Evolutionary conservation across 2,888 invertebrate genomes (phyloP), one percentile per base, ranked within the genome.

Genomic region (Meta bourneti): DNA sequence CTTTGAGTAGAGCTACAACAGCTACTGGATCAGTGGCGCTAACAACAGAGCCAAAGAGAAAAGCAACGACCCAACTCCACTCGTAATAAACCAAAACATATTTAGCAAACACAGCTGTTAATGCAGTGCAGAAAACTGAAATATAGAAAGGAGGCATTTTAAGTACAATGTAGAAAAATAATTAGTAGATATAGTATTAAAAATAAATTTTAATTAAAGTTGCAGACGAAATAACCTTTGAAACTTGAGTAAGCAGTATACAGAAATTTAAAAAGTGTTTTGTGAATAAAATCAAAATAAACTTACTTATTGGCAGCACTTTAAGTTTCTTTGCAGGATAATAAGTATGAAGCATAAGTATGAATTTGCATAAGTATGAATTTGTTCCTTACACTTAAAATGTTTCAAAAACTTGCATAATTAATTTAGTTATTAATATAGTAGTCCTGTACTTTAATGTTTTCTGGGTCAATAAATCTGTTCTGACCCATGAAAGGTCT

Each of bases 21-120:
- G 95, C 95, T 2, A 95, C 95, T 4, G 95, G 95, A 93, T 95
- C 95, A 0, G 95, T 95, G 16, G 95, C 95, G 93, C 95, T 95
- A 48, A 95, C 94, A 19, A 95, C 95, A 7, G 95, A 94, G 0
- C 95, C 95, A 94, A 95, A 95, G 93, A 95, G 94, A 89, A 95
- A 93, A 2, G 95, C 94, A 51, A 94, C 94, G 7, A 94, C 92
- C 94, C 95, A 95, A 54, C 93, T 93, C 95, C 95, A 95, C 19
- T 94, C 88, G 89, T 95, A 94, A 94, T 93, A 93, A 90, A 94
- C 94, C 82, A 95, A 89, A 74, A 94, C 94, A 87, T 94, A 93
- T 11, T 94, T 93, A 81, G 93, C 83, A 78, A 94, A 93, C 6
- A 94, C 92, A 19, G 94, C 94, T 8, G 94, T 94, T 79, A 95